Conservation (phyloP, 2,797 vertebrate species). For the Microchirus variegatus region DNA sequence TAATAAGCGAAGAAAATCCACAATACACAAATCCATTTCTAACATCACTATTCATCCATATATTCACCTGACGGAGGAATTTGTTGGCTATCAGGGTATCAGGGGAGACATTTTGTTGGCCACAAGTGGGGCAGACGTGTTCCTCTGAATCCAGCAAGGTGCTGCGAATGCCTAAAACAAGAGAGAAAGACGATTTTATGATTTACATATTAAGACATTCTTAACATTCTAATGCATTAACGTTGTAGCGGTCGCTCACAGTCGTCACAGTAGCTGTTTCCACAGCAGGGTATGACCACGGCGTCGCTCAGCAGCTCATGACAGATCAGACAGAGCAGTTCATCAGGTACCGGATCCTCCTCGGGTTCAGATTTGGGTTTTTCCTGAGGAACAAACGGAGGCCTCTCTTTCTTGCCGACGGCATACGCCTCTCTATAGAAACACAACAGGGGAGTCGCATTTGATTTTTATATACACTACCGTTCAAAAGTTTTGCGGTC, state of each 20-base stretch:
- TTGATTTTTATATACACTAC: background rate
- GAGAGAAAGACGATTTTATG: background rate
- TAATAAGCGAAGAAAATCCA: background rate
- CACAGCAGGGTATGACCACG: slow-evolving; percentile 97
- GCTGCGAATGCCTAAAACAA: slow-evolving; percentile 88
- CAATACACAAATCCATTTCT: background rate
- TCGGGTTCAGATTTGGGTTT: slow-evolving; percentile 84
- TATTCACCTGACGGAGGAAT: slow-evolving; percentile 92
- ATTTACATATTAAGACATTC: too few relatives aligned
- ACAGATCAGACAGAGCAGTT: slow-evolving; percentile 94
- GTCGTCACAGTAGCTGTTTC: slow-evolving; percentile 98
- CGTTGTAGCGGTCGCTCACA: slow-evolving; percentile 83
- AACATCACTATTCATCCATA: background rate
- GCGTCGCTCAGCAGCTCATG: slow-evolving; percentile 94
- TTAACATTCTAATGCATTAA: background rate
- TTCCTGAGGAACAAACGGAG: slow-evolving; percentile 88
- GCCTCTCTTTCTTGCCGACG: slow-evolving; percentile 96
- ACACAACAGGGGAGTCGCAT: background rate
- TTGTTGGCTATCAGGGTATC: slow-evolving; percentile 96
- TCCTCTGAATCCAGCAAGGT: slow-evolving; percentile 93
- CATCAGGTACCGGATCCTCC: slow-evolving; percentile 90
- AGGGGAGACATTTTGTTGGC: slow-evolving; percentile 91
- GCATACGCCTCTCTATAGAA: slow-evolving; percentile 90
- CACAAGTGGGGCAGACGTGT: slow-evolving; percentile 92
- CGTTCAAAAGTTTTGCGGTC: too few relatives aligned